phyloP scores from a whole-genome alignment of 2,888 invertebrate species.

The Apamea anceps region DNA sequence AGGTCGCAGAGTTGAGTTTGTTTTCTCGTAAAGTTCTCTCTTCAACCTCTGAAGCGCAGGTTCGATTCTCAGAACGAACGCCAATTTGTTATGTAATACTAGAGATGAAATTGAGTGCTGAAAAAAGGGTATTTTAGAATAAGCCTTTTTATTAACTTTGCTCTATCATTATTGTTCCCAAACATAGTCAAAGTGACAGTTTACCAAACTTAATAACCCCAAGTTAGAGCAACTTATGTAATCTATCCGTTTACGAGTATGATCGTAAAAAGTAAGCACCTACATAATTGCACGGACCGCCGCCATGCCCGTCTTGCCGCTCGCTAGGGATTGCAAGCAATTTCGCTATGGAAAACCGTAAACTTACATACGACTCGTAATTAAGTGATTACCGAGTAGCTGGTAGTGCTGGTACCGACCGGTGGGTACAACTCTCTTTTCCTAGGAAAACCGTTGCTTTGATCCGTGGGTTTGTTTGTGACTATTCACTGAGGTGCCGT shows the following conservation, averaged over 20 bases:
- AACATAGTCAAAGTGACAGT: conserved; percentile 5
- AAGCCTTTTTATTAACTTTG: background rate
- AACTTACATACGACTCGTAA: conserved; percentile 57
- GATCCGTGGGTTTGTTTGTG: conserved; percentile 8
- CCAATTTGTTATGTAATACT: background rate
- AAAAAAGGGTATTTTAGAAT: background rate
- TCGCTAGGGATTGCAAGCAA: conserved; percentile 19
- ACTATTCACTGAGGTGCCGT: conserved; percentile 8
- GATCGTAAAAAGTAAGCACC: conserved; percentile 47
- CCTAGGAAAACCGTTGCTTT: conserved; percentile 35
- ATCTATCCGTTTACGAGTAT: conserved; percentile 27
- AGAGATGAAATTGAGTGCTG: background rate
- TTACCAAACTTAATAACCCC: conserved; percentile 21
- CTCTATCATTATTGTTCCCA: background rate
- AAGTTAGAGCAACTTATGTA: conserved; percentile 35
- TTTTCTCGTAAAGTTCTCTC: background rate
- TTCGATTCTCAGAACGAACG: background rate
- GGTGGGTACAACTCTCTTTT: conserved; percentile 53
- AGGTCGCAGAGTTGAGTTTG: background rate
- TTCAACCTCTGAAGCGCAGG: background rate
- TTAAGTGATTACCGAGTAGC: conserved; percentile 56
- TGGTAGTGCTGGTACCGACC: conserved; percentile 7
- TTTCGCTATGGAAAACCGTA: conserved; percentile 56
- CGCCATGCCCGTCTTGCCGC: background rate
- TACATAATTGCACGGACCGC: conserved; percentile 19